phyloP scores from a whole-genome alignment of 1,140 invertebrate genomes.

The Tetramorium parvispinum region DNA sequence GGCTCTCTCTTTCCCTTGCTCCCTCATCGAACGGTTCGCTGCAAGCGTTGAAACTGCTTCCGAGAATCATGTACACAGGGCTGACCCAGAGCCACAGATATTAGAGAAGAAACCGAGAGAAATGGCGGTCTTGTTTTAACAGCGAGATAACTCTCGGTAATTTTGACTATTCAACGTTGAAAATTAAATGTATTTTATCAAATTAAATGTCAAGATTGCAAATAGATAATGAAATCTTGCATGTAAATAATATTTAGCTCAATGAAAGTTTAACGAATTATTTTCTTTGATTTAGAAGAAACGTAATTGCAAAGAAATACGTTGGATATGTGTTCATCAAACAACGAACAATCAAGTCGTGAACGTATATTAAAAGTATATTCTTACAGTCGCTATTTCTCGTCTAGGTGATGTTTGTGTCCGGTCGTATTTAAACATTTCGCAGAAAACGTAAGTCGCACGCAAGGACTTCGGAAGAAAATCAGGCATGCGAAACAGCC shows the following conservation, averaged over 20 bases:
- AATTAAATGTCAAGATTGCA: background rate
- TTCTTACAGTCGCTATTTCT: background rate
- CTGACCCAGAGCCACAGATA: slow-evolving; percentile 51
- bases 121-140: background rate
- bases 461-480: slow-evolving; percentile 41
- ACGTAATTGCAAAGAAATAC: background rate
- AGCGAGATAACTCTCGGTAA: slow-evolving; percentile 7
- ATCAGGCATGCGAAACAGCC: slow-evolving; percentile 37
- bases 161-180: background rate
- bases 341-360: background rate
- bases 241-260: background rate
- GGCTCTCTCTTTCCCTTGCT: slow-evolving; percentile 15
- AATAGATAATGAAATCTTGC: background rate
- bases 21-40: background rate
- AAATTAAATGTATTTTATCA: slow-evolving; percentile 32
- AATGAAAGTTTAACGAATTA: background rate
- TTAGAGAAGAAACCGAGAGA: slow-evolving; percentile 22
- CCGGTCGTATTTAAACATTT: slow-evolving; percentile 19
- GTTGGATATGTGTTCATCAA: background rate
- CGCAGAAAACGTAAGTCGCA: slow-evolving; percentile 12
- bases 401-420: background rate
- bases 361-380: background rate
- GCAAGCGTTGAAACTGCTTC: slow-evolving; percentile 5
- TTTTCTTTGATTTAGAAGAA: background rate
- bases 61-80: slow-evolving; percentile 10